Base-by-base conservation (phyloP, 2,888 invertebrate species). In the Dryococelus australis region DNA sequence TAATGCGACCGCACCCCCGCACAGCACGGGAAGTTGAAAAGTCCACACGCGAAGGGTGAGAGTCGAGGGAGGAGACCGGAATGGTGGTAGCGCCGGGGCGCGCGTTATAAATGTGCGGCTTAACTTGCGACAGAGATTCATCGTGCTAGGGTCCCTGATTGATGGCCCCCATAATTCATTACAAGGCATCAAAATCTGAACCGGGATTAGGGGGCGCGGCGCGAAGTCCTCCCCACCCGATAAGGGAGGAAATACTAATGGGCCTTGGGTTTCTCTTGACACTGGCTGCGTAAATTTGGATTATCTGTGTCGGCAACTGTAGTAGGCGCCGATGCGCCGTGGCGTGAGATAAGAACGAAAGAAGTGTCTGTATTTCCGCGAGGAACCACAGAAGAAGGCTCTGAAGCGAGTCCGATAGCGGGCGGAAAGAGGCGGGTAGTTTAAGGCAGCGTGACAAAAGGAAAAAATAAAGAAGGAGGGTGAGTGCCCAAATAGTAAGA, bases 111-210 rank as follows among this genome's bases (percentile, higher is more conserved):
- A 65, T 65, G 65, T 65, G 20, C 65, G 65, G 65, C 65, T 65
- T 65, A 65, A 65, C 65, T 65, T 65, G 65, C 65, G 65, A 65
- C 65, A 65, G 65, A 65, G 65, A 65, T 65, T 65, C 65, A 65
- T 65, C 65, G 65, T n/a, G n/a, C 24, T 24, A 10, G 1, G 65
- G 65, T n/a, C 65, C 65, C 35, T 35, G 65, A 65, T 65, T 65
- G 65, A 65, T 65, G 65, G 65, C 65, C 65, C 24, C 65, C 65
- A 65, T 65, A 65, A 65, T 65, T 65, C 65, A 65, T 65, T 65
- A 65, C 65, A 65, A 20, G 65, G 65, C 65, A 65, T 65, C 65
- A 65, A 65, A 65, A 65, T 65, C 65, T 65, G 65, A 65, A 65
- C 65, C 65, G 65, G 65, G 65, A n/a, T 65, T 65, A 65, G 24